These are phyloP conservation scores for Distichodus sexfasciatus DNA, from an alignment of 2,797 vertebrate species.

Conservation along the genomic window DNA sequence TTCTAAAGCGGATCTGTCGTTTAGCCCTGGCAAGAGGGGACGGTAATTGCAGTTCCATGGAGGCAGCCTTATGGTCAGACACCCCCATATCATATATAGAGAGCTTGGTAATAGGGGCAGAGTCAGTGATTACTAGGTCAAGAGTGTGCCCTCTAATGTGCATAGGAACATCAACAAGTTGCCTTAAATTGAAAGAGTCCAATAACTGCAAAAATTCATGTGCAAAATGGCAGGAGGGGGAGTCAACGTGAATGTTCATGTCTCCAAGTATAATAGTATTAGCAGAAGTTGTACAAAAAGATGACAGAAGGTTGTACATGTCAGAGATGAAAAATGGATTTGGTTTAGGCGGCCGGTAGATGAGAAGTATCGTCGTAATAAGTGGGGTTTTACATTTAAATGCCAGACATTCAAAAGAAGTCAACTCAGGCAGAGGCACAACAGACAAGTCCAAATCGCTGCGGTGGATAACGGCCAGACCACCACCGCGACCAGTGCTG, in stretches of 20 bases:
- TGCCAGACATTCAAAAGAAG: too few relatives aligned
- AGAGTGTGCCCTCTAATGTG: background rate
- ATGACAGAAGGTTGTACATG: background rate
- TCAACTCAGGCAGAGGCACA: too few relatives aligned
- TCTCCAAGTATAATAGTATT: background rate
- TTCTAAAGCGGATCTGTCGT: background rate
- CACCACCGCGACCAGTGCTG: too few relatives aligned
- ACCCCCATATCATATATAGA: background rate
- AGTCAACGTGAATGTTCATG: background rate
- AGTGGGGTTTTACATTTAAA: too few relatives aligned
- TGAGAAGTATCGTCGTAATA: background rate
- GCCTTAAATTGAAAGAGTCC: background rate
- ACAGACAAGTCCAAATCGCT: too few relatives aligned
- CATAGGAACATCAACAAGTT: background rate
- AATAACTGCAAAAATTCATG: background rate
- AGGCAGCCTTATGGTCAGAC: background rate
- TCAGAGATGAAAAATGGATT: background rate
- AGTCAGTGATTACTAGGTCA: slow-evolving; percentile 2
- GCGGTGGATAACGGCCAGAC: too few relatives aligned
- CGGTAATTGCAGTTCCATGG: background rate
- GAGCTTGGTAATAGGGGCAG: background rate
- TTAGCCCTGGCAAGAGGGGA: background rate
- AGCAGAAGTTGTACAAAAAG: background rate
- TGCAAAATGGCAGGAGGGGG: background rate
- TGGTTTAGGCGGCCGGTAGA: background rate